Evolutionary conservation across 2,797 vertebrate genomes (phyloP).

Genomic region (Lophotriccus pileatus): DNA sequence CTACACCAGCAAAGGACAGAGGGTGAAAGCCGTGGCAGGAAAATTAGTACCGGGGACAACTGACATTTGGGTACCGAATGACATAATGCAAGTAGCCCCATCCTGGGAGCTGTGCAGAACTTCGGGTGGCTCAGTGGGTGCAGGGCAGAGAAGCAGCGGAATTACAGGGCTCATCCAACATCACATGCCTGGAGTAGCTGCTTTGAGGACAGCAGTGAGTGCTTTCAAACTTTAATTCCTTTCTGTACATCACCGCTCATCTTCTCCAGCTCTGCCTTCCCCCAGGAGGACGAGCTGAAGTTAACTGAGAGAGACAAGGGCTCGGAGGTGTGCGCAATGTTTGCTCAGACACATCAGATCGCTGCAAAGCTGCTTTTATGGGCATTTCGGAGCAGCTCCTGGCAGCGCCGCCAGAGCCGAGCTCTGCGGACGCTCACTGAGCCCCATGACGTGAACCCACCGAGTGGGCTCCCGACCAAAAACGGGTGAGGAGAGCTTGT

Average conservation of each 20-base stretch:
- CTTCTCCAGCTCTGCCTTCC: slow-evolving; percentile 16
- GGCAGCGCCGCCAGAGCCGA: background rate
- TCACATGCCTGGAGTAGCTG: background rate
- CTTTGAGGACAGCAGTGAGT: background rate
- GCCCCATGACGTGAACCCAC: background rate
- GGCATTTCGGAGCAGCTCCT: slow-evolving; percentile 14
- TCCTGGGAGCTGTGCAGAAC: background rate
- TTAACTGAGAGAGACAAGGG: slow-evolving; percentile 50
- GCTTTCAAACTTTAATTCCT: slow-evolving; percentile 59
- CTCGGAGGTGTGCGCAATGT: slow-evolving; percentile 7
- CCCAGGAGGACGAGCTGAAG: slow-evolving; percentile 44
- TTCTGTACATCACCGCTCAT: background rate
- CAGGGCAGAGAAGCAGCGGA: background rate
- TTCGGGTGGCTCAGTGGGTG: background rate
- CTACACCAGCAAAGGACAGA: background rate
- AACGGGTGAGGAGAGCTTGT: background rate
- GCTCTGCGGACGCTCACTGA: fast-evolving
- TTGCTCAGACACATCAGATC: background rate
- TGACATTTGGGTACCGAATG: background rate
- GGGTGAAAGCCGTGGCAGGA: background rate
- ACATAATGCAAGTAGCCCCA: background rate
- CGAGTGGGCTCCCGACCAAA: background rate
- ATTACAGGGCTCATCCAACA: background rate
- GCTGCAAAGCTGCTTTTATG: slow-evolving; percentile 51
- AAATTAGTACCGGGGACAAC: fast-evolving